A percentile compares a stretch with the other conserved stretches of the same genome.
Conservation (phyloP, 2,113 vertebrate genomes). For the Pluvianellus socialis region DNA sequence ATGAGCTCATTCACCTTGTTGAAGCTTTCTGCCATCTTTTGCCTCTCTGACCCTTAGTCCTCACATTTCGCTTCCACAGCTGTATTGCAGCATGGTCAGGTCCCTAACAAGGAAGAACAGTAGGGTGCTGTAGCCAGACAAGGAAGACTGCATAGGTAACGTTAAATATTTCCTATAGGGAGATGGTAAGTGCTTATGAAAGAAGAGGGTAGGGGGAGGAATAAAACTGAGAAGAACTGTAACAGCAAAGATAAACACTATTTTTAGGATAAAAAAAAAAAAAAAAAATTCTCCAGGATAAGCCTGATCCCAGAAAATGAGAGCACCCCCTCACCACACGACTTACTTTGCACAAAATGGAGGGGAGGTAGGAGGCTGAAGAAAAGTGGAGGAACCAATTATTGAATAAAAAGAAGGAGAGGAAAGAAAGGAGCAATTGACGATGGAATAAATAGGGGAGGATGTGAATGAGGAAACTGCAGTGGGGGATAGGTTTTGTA, state of each 20-base stretch:
- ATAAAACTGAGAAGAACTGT: background rate
- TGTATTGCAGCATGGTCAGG: background rate
- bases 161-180: background rate
- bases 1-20: background rate
- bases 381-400: background rate
- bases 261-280: background rate
- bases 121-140: background rate
- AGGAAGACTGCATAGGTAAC: background rate
- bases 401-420: background rate
- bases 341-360: background rate
- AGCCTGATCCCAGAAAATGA: background rate
- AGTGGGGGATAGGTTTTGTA: background rate
- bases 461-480: background rate
- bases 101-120: background rate
- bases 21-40: background rate
- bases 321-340: fast-evolving
- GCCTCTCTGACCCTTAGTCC: background rate
- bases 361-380: background rate
- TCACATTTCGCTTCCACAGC: background rate
- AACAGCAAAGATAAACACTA: background rate
- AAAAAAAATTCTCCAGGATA: fast-evolving
- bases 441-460: background rate
- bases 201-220: background rate
- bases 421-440: background rate
- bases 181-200: background rate